phyloP scores from a whole-genome alignment of 2,888 invertebrate genomes.

The Patella ulyssiponensis region DNA sequence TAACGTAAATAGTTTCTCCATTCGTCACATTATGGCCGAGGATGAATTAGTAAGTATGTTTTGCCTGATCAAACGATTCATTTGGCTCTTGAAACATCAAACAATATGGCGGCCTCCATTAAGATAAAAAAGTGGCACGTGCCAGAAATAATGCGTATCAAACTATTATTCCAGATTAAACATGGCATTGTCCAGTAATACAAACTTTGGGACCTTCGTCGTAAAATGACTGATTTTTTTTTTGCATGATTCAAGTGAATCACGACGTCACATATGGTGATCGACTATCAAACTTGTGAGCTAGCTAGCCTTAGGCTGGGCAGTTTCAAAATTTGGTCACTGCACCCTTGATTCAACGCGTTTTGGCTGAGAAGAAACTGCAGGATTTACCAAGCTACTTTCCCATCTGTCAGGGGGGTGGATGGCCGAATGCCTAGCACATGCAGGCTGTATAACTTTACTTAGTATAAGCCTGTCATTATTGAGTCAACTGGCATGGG shows the following conservation, averaged over 20 bases:
- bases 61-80: background rate
- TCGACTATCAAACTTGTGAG: too few relatives aligned
- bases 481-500: too few relatives aligned
- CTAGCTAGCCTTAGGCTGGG: too few relatives aligned
- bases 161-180: background rate
- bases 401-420: too few relatives aligned
- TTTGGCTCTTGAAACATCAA: background rate
- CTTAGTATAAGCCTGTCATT: too few relatives aligned
- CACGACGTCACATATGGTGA: background rate
- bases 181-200: background rate
- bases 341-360: too few relatives aligned
- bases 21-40: constrained; percentile 38
- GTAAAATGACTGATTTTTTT: background rate
- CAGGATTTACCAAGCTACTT: too few relatives aligned
- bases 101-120: constrained; percentile 42
- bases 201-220: background rate
- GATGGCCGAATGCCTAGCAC: too few relatives aligned
- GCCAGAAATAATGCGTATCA: background rate
- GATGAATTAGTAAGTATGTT: constrained; percentile 45
- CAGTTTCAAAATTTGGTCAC: too few relatives aligned
- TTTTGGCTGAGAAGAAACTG: too few relatives aligned
- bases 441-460: too few relatives aligned
- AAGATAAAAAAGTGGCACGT: constrained; percentile 21
- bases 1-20: too few relatives aligned
- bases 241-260: background rate